Percentiles rank a stretch among this genome's conserved stretches.
These are phyloP conservation scores for Sus scrofa DNA, from an alignment of 2,113 vertebrate species.

Conservation along the genomic window DNA sequence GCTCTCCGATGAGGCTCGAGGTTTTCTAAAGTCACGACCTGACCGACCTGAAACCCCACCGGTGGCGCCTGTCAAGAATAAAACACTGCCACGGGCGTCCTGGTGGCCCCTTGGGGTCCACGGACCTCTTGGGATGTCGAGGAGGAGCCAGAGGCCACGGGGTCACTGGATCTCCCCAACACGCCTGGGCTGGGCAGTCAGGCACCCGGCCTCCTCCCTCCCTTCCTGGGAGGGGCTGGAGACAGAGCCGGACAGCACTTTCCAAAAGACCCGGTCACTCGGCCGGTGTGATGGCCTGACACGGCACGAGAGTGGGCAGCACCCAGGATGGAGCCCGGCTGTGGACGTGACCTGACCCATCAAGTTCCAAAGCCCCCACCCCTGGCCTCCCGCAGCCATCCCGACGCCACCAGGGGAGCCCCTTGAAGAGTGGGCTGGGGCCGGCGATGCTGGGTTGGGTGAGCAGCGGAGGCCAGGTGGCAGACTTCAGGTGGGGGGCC, in stretches of 20 bases:
- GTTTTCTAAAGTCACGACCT: not conserved
- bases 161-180: not conserved
- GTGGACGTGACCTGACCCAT: not conserved
- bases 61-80: fast-evolving
- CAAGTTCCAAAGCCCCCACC: fast-evolving
- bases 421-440: too few relatives aligned
- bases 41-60: fast-evolving
- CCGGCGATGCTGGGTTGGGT: too few relatives aligned
- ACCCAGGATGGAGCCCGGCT: not conserved
- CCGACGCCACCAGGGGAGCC: fast-evolving
- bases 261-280: not conserved
- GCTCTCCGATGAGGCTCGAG: fast-evolving
- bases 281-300: not conserved
- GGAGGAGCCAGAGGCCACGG: not conserved
- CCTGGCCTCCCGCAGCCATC: not conserved
- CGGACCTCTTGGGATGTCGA: fast-evolving
- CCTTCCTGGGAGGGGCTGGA: not conserved
- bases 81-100: fast-evolving
- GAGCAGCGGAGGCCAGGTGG: not conserved
- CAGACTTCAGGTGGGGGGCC: too few relatives aligned
- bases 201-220: not conserved
- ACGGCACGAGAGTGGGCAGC: not conserved
- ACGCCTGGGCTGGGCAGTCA: not conserved
- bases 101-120: fast-evolving
- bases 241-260: not conserved